Evolutionary conservation across 2,113 vertebrate genomes (phyloP).

Genomic region (Sceloporus undulatus): DNA sequence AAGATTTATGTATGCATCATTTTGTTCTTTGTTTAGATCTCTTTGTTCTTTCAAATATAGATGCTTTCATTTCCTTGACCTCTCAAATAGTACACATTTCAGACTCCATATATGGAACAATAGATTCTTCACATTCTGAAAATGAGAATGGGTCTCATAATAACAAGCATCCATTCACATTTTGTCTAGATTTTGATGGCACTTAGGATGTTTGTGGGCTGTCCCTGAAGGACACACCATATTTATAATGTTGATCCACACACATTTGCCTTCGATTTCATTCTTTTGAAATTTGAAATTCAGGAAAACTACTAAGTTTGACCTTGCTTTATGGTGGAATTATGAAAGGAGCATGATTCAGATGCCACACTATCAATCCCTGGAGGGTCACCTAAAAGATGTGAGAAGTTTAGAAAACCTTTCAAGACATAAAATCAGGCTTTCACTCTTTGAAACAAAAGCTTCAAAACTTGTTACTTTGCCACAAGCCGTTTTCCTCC

Average conservation of each 20-base stretch:
- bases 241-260: not conserved
- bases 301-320: not conserved
- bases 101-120: not conserved
- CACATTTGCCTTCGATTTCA: not conserved
- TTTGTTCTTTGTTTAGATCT: not conserved
- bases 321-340: not conserved
- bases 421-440: not conserved
- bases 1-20: not conserved
- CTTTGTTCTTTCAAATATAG: not conserved
- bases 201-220: not conserved
- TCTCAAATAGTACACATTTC: too few relatives aligned
- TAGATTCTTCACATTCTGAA: not conserved
- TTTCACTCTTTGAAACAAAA: constrained; percentile 1
- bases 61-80: not conserved
- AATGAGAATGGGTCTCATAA: not conserved
- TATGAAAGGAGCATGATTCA: not conserved
- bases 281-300: not conserved
- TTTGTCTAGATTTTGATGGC: not conserved
- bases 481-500: not conserved
- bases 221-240: not conserved
- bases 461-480: not conserved
- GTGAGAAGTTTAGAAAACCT: constrained; percentile 8
- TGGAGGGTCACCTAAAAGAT: not conserved
- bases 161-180: not conserved
- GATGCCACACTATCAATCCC: not conserved